Percentiles rank a stretch among this genome's conserved stretches.
phyloP scores from a whole-genome alignment of 2,113 vertebrate species.

The Cranoglanis bouderius region DNA sequence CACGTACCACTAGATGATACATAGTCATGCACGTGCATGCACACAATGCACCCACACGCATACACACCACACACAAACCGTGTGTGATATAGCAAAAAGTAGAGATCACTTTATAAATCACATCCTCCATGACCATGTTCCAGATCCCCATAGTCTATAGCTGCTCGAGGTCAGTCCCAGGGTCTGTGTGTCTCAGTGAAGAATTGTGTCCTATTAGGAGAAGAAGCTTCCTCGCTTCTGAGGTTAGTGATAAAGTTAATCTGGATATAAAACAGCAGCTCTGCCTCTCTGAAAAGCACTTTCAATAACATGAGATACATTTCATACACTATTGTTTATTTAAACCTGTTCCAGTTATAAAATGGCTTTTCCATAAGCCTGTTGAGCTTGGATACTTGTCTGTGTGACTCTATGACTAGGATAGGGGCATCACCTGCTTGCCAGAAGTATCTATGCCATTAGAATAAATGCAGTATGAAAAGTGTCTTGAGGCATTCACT shows the following conservation, averaged over 20 bases:
- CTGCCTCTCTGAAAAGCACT: neutral
- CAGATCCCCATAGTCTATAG: constrained; percentile 1
- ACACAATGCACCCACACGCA: neutral
- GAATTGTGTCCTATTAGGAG: constrained; percentile 34
- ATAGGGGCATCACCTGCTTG: neutral
- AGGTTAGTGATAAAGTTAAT: constrained; percentile 27
- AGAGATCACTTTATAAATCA: constrained; percentile 20
- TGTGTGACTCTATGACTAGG: neutral
- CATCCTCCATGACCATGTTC: constrained; percentile 21
- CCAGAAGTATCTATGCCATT: neutral
- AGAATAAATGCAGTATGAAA: neutral
- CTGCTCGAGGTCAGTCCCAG: constrained; percentile 19
- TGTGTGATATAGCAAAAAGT: neutral
- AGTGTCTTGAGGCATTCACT: neutral
- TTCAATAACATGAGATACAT: neutral
- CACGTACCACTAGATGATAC: neutral
- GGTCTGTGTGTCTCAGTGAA: constrained; percentile 37
- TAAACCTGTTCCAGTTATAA: neutral
- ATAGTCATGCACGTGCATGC: neutral
- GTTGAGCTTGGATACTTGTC: neutral
- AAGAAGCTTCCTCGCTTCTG: constrained; percentile 17
- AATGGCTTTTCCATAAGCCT: neutral
- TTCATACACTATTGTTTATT: neutral
- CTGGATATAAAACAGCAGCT: constrained; percentile 26
- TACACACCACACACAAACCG: neutral